These are phyloP conservation scores for Sminthurides aquaticus DNA, from an alignment of 2,888 invertebrate species.

Conservation along the genomic window DNA sequence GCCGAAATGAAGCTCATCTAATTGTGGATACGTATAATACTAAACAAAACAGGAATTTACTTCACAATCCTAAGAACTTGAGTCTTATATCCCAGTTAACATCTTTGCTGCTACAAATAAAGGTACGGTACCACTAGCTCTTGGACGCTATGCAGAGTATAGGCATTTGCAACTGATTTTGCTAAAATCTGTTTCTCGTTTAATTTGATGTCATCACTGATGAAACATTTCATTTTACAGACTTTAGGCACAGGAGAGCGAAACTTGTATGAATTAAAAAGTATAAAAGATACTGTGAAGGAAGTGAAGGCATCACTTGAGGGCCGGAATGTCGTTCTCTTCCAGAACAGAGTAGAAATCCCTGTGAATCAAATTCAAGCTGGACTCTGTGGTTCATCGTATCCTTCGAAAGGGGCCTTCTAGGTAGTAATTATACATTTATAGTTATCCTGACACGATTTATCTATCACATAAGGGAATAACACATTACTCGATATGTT, in stretches of 20 bases:
- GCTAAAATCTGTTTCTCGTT: no score
- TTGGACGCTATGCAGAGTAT: no score
- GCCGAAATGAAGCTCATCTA: slow-evolving; percentile 72
- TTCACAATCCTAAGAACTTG: slow-evolving; percentile 51
- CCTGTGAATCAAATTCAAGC: slow-evolving; percentile 84
- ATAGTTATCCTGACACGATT: no score
- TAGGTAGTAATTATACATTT: no score
- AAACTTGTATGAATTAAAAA: slow-evolving; percentile 83
- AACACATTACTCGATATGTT: no score
- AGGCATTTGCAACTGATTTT: no score
- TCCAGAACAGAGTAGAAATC: slow-evolving; percentile 82
- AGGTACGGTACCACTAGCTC: slow-evolving; percentile 49
- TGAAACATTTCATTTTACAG: slow-evolving; percentile 44
- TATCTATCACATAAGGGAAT: no score
- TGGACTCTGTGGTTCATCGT: slow-evolving; percentile 49
- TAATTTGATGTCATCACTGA: neutral
- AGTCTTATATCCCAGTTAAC: slow-evolving; percentile 79
- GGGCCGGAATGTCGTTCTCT: slow-evolving; percentile 65
- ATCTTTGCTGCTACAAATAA: slow-evolving; percentile 80
- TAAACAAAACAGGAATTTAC: slow-evolving; percentile 51
- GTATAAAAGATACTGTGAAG: slow-evolving; percentile 82
- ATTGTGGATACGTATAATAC: slow-evolving; percentile 66
- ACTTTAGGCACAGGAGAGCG: slow-evolving; percentile 69
- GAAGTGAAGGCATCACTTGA: slow-evolving; percentile 75
- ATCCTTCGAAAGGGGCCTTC: slow-evolving; percentile 17